These are phyloP conservation scores for Phyllostomus discolor DNA, from an alignment of 2,113 vertebrate genomes.

Conservation along the genomic window DNA sequence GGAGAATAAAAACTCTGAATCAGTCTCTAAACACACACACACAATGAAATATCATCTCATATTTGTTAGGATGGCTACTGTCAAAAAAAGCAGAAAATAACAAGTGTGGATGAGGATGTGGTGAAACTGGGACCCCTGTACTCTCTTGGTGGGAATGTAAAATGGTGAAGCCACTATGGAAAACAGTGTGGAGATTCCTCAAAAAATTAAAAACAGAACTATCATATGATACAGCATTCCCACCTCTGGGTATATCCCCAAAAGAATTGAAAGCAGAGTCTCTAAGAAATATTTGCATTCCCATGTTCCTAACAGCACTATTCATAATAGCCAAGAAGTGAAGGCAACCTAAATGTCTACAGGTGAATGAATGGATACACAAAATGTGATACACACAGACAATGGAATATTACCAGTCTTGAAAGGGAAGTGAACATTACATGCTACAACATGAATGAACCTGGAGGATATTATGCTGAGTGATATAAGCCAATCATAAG, in stretches of 20 bases:
- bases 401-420: background rate
- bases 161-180: background rate
- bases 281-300: background rate
- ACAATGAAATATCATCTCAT: background rate
- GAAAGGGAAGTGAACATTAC: background rate
- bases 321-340: background rate
- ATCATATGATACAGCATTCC: background rate
- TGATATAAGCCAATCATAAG: background rate
- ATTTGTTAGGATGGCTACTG: background rate
- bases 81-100: background rate
- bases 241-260: background rate
- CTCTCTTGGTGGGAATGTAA: background rate
- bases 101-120: background rate
- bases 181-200: background rate
- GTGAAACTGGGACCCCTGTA: background rate
- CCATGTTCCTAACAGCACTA: background rate
- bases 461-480: background rate
- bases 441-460: background rate
- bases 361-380: background rate
- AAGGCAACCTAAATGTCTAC: background rate
- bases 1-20: background rate
- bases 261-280: background rate
- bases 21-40: background rate
- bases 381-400: background rate
- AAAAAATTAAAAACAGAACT: background rate